Evolutionary conservation across 1,140 invertebrate species (phyloP).

Genomic region (Tetraneura akinire): DNA sequence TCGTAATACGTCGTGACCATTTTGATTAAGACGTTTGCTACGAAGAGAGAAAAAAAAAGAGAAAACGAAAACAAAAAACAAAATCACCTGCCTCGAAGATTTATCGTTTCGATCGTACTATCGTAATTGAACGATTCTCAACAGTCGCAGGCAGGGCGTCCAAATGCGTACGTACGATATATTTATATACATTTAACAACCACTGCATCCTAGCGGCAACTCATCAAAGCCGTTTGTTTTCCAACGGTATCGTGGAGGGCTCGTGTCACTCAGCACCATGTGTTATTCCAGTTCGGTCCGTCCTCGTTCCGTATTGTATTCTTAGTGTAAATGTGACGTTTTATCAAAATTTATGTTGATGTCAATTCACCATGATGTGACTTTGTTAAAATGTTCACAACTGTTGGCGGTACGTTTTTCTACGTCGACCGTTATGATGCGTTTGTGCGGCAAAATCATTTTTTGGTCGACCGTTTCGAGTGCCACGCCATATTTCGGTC

Average conservation of each 20-base stretch:
- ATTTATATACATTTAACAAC: no score
- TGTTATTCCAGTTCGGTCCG: slow-evolving; percentile 28
- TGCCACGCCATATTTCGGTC: not conserved
- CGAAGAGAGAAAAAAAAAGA: no score
- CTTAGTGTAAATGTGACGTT: not conserved
- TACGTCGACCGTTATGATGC: no score
- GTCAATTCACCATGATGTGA: not conserved
- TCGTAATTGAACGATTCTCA: not conserved
- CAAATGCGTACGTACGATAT: no score
- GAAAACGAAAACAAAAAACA: not conserved
- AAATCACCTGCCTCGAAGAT: not conserved
- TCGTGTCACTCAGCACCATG: slow-evolving; percentile 7
- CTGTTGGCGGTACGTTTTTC: not conserved
- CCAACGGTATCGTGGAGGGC: not conserved
- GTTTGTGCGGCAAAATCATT: not conserved
- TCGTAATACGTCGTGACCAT: no score
- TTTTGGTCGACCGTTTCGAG: not conserved
- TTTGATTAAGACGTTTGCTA: not conserved
- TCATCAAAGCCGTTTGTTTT: not conserved
- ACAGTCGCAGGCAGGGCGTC: not conserved
- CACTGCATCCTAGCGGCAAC: slow-evolving; percentile 22
- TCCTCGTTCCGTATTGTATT: not conserved
- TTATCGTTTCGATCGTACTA: not conserved
- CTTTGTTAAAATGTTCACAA: not conserved
- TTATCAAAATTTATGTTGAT: no score